A percentile compares a stretch with the other conserved stretches of the same genome.
These are phyloP conservation scores for Brachypalpus laphriformis DNA, from an alignment of 2,888 invertebrate genomes.

Conservation along the genomic window DNA sequence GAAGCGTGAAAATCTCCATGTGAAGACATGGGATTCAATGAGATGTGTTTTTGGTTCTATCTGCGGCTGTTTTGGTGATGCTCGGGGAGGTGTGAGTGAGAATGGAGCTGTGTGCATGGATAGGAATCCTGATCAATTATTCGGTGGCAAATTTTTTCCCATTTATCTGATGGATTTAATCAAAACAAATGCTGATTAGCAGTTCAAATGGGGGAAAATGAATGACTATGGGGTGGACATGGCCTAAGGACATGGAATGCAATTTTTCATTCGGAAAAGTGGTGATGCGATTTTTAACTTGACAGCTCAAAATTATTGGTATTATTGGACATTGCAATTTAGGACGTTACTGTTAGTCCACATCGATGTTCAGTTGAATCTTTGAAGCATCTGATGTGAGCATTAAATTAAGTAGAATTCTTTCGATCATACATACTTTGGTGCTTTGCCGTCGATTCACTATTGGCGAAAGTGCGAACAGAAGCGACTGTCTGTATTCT, in stretches of 20 bases:
- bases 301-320: too few species aligned
- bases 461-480: too few species aligned
- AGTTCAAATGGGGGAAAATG: constrained; percentile 26
- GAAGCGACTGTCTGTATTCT: too few species aligned
- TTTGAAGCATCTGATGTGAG: too few species aligned
- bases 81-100: constrained; percentile 7
- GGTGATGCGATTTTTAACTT: too few species aligned
- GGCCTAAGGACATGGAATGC: background rate
- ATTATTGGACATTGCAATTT: too few species aligned
- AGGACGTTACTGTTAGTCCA: too few species aligned
- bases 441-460: too few species aligned
- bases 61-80: background rate
- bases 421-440: too few species aligned
- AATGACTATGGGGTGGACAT: constrained; percentile 19
- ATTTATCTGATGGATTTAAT: constrained; percentile 52
- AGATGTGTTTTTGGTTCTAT: background rate
- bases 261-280: background rate
- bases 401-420: too few species aligned
- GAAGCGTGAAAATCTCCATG: constrained; percentile 53
- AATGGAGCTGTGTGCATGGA: constrained; percentile 75
- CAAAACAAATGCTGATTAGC: constrained; percentile 55
- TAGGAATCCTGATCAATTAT: constrained; percentile 81
- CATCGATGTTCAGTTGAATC: too few species aligned
- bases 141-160: constrained; percentile 70
- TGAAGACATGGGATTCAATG: constrained; percentile 3